A percentile compares a stretch with the other conserved stretches of the same genome.
phyloP scores from a whole-genome alignment of 1,140 invertebrate genomes.

The Drusus annulatus region DNA sequence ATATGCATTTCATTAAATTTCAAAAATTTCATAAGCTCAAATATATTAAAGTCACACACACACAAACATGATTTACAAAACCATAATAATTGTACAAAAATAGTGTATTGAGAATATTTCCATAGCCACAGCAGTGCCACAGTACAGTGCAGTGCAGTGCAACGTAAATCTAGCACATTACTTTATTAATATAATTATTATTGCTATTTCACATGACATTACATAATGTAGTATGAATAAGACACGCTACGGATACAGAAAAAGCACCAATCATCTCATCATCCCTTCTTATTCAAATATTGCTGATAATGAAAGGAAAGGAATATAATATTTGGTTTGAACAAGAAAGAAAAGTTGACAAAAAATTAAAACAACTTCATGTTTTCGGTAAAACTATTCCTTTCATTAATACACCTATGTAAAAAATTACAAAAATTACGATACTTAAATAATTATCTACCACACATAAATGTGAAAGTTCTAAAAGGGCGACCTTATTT shows the following conservation, averaged over 20 bases:
- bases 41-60: slow-evolving; percentile 27
- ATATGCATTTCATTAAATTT: slow-evolving; percentile 15
- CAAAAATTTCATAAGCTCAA: slow-evolving; percentile 21
- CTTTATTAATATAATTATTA: slow-evolving; percentile 1
- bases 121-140: slow-evolving; percentile 2
- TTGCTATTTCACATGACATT: slow-evolving; percentile 10
- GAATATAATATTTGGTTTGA: slow-evolving; percentile 40
- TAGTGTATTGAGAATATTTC: slow-evolving; percentile 24
- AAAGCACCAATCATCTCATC: slow-evolving; percentile 13
- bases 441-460: slow-evolving; percentile 13
- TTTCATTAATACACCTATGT: slow-evolving; percentile 7
- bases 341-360: slow-evolving; percentile 22
- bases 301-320: slow-evolving; percentile 1
- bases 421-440: slow-evolving; percentile 30
- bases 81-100: slow-evolving; percentile 17
- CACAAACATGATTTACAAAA: slow-evolving; percentile 5
- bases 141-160: slow-evolving; percentile 17
- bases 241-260: slow-evolving; percentile 7
- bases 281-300: slow-evolving; percentile 1
- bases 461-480: no score
- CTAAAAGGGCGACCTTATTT: not conserved
- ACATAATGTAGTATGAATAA: not conserved
- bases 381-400: not conserved
- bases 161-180: not conserved
- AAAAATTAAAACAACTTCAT: not conserved